These are phyloP conservation scores for Aleiodes testaceus DNA, from an alignment of 2,888 invertebrate genomes.

Conservation along the genomic window DNA sequence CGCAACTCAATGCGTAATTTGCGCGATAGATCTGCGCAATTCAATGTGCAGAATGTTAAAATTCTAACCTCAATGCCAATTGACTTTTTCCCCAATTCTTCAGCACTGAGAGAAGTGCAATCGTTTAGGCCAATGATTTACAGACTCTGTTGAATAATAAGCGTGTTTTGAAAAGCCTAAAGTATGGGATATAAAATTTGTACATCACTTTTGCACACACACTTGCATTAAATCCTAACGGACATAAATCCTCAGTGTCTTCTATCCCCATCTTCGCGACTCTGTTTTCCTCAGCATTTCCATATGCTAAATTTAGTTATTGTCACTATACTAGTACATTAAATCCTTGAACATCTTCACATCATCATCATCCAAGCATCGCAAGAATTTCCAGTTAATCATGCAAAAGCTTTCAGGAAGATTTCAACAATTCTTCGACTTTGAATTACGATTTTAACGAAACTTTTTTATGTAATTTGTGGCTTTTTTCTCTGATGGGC, in stretches of 20 bases:
- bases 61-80: background rate
- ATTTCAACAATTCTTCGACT: constrained; percentile 22
- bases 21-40: too few species aligned
- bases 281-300: constrained; percentile 45
- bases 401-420: background rate
- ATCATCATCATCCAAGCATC: constrained; percentile 7
- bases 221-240: constrained; percentile 37
- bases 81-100: too few species aligned
- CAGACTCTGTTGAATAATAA: constrained; percentile 32
- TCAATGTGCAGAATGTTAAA: too few species aligned
- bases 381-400: constrained; percentile 15
- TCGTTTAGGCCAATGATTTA: constrained; percentile 61
- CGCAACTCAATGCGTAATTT: too few species aligned
- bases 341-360: constrained; percentile 61
- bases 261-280: constrained; percentile 43
- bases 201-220: constrained; percentile 39
- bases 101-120: constrained; percentile 52
- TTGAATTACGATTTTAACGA: background rate
- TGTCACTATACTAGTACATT: constrained; percentile 59
- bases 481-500: background rate
- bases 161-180: constrained; percentile 53
- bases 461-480: constrained; percentile 4
- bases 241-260: constrained; percentile 61
- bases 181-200: constrained; percentile 62
- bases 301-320: constrained; percentile 64